Percentiles rank a stretch among this genome's conserved stretches.
Evolutionary conservation across 2,888 invertebrate species (phyloP).

Genomic region (Acronicta aceris): DNA sequence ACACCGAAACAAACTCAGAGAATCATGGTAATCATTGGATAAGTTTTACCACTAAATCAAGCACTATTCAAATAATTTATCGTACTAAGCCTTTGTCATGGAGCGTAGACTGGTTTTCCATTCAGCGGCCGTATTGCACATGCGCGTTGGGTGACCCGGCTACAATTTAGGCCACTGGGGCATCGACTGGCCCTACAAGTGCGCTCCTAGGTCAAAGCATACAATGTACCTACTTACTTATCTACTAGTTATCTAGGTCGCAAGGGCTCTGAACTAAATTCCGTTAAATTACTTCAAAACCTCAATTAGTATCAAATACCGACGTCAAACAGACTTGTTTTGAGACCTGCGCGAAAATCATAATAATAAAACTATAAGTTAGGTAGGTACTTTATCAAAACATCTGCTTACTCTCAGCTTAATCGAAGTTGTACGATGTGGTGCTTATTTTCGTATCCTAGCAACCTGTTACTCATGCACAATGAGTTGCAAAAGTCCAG

Average conservation of each 20-base stretch:
- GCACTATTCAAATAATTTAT: conserved; percentile 37
- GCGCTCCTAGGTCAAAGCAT: conserved; percentile 71
- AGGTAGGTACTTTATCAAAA: too few species aligned
- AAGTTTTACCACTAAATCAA: conserved; percentile 46
- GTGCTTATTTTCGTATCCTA: conserved; percentile 1
- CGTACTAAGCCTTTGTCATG: conserved; percentile 42
- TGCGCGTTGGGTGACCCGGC: conserved; percentile 69
- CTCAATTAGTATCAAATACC: conserved; percentile 10
- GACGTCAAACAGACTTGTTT: conserved; percentile 7
- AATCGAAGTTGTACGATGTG: too few species aligned
- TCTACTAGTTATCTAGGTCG: conserved; percentile 71
- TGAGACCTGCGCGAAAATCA: background rate
- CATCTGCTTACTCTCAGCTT: too few species aligned
- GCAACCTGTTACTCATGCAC: conserved; percentile 1
- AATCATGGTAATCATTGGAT: too few species aligned
- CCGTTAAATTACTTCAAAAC: conserved; percentile 29
- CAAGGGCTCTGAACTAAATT: conserved; percentile 53
- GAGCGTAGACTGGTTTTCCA: conserved; percentile 59
- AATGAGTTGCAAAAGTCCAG: background rate
- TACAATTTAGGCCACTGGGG: conserved; percentile 79
- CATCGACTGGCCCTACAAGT: conserved; percentile 77
- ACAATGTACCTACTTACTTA: conserved; percentile 55
- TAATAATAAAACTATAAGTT: conserved; percentile 4
- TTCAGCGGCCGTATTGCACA: conserved; percentile 69
- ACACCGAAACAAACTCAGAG: too few species aligned